A percentile compares a stretch with the other conserved stretches of the same genome.
Conservation (phyloP, 2,113 vertebrate species). For the Agapornis roseicollis region DNA sequence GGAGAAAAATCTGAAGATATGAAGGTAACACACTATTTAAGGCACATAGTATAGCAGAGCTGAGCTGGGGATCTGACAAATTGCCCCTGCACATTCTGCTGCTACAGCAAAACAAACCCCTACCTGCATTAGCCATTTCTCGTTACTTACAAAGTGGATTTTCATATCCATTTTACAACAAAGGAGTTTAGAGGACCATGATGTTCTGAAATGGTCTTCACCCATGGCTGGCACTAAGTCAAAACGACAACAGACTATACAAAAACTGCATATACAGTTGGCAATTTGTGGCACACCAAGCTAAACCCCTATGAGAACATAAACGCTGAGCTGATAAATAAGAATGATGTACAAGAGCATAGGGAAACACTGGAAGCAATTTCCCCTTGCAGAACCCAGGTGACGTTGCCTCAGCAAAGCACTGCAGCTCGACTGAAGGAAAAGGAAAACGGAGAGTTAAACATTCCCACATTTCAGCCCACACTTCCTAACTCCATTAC, state of each 20-base stretch:
- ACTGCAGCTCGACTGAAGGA: not conserved
- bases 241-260: not conserved
- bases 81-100: constrained; percentile 36
- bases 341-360: not conserved
- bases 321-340: constrained; percentile 30
- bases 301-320: constrained; percentile 12
- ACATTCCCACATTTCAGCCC: constrained; percentile 33
- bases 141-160: constrained; percentile 40
- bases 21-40: constrained; percentile 35
- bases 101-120: constrained; percentile 56
- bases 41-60: constrained; percentile 20
- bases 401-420: not conserved
- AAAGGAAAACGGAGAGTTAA: constrained; percentile 22
- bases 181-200: constrained; percentile 23
- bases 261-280: not conserved
- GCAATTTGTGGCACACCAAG: not conserved
- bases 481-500: constrained; percentile 60
- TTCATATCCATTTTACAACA: constrained; percentile 55
- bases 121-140: constrained; percentile 41
- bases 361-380: not conserved
- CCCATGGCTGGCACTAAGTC: not conserved
- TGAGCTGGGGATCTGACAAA: constrained; percentile 20
- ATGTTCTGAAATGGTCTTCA: constrained; percentile 46
- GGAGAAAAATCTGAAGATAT: constrained; percentile 31
- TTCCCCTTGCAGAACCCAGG: not conserved